phyloP scores from a whole-genome alignment of 1,140 invertebrate species.

The Cheumatopsyche charites region DNA sequence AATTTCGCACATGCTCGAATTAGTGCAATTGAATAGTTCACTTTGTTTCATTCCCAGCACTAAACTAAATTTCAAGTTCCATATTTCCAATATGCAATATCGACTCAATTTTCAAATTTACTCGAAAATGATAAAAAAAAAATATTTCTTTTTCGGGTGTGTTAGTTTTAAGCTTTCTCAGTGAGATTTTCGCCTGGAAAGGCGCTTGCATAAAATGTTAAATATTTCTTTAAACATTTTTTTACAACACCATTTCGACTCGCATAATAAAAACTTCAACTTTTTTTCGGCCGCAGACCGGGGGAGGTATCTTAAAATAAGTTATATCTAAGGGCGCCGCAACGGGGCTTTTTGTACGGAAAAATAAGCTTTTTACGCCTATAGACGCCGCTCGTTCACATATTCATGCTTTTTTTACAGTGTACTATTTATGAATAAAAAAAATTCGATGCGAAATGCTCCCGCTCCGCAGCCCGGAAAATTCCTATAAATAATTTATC shows the following conservation, averaged over 20 bases:
- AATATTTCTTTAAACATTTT: conserved; percentile 19
- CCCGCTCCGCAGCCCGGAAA: background rate
- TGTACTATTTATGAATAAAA: conserved; percentile 5
- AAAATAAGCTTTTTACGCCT: conserved; percentile 13
- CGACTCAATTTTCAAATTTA: no score
- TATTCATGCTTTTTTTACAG: background rate
- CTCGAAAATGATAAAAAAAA: no score
- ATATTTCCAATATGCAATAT: no score
- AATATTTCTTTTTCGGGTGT: no score
- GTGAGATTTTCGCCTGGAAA: no score
- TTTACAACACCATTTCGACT: conserved; percentile 9
- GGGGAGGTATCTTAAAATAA: conserved; percentile 10
- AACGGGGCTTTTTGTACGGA: conserved; percentile 5
- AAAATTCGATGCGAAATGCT: background rate
- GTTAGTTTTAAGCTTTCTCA: no score
- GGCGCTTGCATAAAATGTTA: background rate
- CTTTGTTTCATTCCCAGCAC: no score
- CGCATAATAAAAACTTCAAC: conserved; percentile 20
- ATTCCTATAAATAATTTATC: conserved; percentile 3
- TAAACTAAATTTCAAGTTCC: no score
- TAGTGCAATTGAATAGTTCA: no score
- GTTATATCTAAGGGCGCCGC: background rate
- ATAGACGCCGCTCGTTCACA: background rate
- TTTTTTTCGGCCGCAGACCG: background rate
- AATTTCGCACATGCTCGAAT: no score